Base-by-base conservation (phyloP, 2,113 vertebrate genomes). In the Ceyx melanurus region DNA sequence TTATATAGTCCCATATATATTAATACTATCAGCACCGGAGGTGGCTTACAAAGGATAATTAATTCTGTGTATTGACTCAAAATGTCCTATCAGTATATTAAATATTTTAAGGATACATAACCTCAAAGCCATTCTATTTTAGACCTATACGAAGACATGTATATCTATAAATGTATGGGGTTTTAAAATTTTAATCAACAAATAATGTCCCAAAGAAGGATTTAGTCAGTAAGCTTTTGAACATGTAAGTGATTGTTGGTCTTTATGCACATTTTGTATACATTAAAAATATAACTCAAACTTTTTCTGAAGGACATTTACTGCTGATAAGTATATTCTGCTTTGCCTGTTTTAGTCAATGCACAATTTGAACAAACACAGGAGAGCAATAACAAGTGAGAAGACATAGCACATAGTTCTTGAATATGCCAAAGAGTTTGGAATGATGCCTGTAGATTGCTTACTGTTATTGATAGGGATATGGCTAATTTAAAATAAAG, bases 401-500 rank as follows among this genome's bases (percentile, higher is more conserved):
- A 68, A 67, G n/a, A 43, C 26, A 73, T 72, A 89, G 50, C 64
- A 76, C 60, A 80, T 76, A 91, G 28, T 26, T 85, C 45, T 73
- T 33, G 78, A 82, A 76, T 17, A 89, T 66, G 31, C 56, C 75
- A 85, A 28, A 56, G 54, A 26, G 33, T 23, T 77, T 86, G 66
- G 83, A 92, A 62, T 15, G 50, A 45, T 60, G 62, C 33, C 54
- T 89, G 35, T 48, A 82, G 86, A 70, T 94, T 72, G 50, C 74
- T 94, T 93, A 62, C 21, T 84, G 66, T 81, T 92, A 95, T 82
- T 90, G 92, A 95, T 90, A 96, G 86, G 70, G 77, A 61, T 93
- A 78, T 62, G 86, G 74, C 21, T 92, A 89, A 92, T 94, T 93
- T 86, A 92, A 84, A 84, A 68, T 16, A 78, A 94, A 89, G 66